Percentiles rank a stretch among this genome's conserved stretches.
Evolutionary conservation across 2,888 invertebrate genomes (phyloP).

Genomic region (Teinopalpus imperialis): DNA sequence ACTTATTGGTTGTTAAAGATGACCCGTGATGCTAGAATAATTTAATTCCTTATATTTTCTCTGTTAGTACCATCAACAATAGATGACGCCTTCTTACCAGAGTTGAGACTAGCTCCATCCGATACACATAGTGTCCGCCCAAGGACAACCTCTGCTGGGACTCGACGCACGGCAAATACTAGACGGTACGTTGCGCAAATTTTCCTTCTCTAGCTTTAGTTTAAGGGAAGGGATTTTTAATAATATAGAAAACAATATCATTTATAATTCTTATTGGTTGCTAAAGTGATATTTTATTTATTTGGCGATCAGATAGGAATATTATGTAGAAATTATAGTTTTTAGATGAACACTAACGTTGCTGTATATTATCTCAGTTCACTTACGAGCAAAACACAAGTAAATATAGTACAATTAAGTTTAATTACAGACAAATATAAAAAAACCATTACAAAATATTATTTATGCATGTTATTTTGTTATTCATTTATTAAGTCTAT

Average conservation of each 20-base stretch:
- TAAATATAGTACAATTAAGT: background rate
- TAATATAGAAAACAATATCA: constrained; percentile 12
- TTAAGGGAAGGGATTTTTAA: constrained; percentile 14
- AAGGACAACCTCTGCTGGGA: constrained; percentile 68
- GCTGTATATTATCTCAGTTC: constrained; percentile 1
- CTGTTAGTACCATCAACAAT: constrained; percentile 56
- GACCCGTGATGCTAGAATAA: no score
- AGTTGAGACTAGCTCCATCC: constrained; percentile 58
- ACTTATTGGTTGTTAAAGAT: no score
- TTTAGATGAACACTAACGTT: constrained; percentile 9
- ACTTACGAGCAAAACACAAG: background rate
- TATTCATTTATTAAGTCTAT: constrained; percentile 22
- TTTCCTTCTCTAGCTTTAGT: constrained; percentile 8
- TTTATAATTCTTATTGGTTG: constrained; percentile 16
- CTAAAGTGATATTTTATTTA: constrained; percentile 10
- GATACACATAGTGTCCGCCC: constrained; percentile 61
- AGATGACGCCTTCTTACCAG: constrained; percentile 73
- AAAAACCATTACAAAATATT: background rate
- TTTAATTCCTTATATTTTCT: no score
- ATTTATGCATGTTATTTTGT: constrained; percentile 25
- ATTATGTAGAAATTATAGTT: constrained; percentile 11
- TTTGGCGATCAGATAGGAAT: constrained; percentile 22
- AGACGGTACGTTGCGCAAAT: constrained; percentile 56
- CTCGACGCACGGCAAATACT: constrained; percentile 71
- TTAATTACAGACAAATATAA: background rate